phyloP scores from a whole-genome alignment of 1,140 invertebrate species.

The Drosophila sp. region DNA sequence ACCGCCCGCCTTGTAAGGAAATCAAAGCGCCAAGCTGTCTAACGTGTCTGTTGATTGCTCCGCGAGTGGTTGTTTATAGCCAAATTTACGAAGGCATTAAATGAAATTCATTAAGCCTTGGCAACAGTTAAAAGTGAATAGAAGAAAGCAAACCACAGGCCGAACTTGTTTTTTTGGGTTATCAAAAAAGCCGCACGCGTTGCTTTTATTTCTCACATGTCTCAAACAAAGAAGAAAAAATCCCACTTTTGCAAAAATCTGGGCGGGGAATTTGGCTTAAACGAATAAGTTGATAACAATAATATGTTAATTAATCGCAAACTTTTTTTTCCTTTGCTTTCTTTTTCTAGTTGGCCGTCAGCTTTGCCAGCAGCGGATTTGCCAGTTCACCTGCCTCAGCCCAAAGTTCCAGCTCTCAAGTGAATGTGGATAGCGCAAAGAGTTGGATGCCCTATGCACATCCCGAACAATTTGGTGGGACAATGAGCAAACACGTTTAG shows the following conservation, averaged over 20 bases:
- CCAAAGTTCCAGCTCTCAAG: conserved; percentile 39
- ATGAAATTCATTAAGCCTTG: conserved; percentile 41
- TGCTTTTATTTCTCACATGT: conserved; percentile 13
- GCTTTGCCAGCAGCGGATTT: conserved; percentile 57
- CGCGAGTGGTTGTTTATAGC: conserved; percentile 30
- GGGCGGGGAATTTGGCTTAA: conserved; percentile 24
- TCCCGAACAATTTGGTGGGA: conserved; percentile 34
- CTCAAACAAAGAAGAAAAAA: neutral
- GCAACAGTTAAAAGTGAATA: conserved; percentile 10
- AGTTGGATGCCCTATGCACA: conserved; percentile 46
- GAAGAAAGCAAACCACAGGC: conserved; percentile 24
- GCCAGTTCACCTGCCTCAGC: conserved; percentile 34
- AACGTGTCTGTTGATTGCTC: conserved; percentile 44
- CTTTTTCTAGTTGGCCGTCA: conserved; percentile 47
- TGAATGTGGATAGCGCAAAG: conserved; percentile 24
- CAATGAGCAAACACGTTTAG: conserved; percentile 37
- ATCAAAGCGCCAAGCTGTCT: conserved; percentile 52
- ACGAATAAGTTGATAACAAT: conserved; percentile 12
- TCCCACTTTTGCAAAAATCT: conserved; percentile 3
- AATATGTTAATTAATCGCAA: conserved; percentile 45
- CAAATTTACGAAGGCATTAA: conserved; percentile 45
- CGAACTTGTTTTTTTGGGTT: conserved; percentile 38
- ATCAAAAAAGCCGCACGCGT: conserved; percentile 12
- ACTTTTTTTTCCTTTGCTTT: conserved; percentile 31
- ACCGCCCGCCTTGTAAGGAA: conserved; percentile 36